Conservation (phyloP, 2,113 vertebrate species). For the Alouatta palliata region DNA sequence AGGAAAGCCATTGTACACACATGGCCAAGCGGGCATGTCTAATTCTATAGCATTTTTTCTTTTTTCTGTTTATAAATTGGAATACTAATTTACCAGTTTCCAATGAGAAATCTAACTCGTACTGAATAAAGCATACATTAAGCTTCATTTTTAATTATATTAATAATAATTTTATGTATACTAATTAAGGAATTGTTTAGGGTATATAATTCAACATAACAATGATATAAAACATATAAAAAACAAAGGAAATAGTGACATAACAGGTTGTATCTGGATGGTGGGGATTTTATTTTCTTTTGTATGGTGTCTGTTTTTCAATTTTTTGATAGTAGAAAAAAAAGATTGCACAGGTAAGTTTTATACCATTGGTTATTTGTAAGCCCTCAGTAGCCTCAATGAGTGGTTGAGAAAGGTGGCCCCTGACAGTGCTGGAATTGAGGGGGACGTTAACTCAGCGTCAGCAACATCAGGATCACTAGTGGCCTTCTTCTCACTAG, state of each 20-base stretch:
- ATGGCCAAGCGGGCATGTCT: neutral
- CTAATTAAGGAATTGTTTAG: conserved; percentile 47
- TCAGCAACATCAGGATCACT: neutral
- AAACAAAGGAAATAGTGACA: conserved; percentile 25
- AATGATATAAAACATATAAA: conserved; percentile 15
- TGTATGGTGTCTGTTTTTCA: conserved; percentile 31
- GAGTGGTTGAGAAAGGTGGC: neutral
- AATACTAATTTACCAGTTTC: conserved; percentile 45
- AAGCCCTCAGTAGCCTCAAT: neutral
- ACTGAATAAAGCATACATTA: conserved; percentile 29
- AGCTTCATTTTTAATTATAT: neutral
- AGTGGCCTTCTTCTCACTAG: neutral
- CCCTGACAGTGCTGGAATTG: neutral
- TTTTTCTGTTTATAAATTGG: conserved; percentile 48
- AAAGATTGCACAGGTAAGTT: conserved; percentile 73
- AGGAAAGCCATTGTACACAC: neutral
- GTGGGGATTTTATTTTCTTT: conserved; percentile 60
- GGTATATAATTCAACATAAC: conserved; percentile 12
- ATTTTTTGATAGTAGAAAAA: conserved; percentile 5
- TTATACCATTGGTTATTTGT: neutral
- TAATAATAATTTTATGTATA: neutral
- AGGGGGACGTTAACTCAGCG: neutral
- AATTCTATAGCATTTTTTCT: conserved; percentile 31
- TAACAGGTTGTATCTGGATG: conserved; percentile 37
- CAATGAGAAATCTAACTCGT: conserved; percentile 45